Evolutionary conservation across 53 echinoderm and acorn worm genomes (phyloP).

Genomic region (Antedon mediterranea): DNA sequence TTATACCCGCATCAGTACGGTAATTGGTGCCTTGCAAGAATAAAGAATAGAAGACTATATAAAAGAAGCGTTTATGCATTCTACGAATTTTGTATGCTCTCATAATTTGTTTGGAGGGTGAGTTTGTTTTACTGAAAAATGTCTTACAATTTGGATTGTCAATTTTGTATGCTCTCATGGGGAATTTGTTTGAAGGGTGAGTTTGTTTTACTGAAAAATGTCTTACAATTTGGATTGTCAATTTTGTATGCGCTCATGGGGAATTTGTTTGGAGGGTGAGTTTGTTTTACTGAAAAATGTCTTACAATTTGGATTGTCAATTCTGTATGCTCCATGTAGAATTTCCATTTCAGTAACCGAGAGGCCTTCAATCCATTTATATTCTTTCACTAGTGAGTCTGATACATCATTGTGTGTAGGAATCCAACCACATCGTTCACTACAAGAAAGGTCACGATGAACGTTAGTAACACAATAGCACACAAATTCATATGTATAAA

Average conservation of each 20-base stretch:
- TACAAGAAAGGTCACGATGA: slow-evolving; percentile 6
- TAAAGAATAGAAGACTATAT: too few species aligned
- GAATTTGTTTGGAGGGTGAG: too few species aligned
- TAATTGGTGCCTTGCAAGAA: too few species aligned
- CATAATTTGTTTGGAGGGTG: too few species aligned
- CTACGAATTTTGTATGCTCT: too few species aligned
- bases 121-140: background rate
- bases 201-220: background rate
- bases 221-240: slow-evolving; percentile 93
- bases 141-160: slow-evolving; percentile 96
- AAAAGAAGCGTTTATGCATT: too few species aligned
- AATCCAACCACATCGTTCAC: slow-evolving; percentile 93
- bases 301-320: slow-evolving; percentile 94
- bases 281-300: background rate
- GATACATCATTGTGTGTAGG: slow-evolving; percentile 65
- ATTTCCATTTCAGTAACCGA: slow-evolving; percentile 98
- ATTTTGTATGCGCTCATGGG: slow-evolving; percentile 89
- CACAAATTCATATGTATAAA: too few species aligned
- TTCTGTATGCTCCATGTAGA: slow-evolving; percentile 81
- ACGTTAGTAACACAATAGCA: too few species aligned
- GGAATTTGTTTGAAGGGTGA: too few species aligned
- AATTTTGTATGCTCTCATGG: slow-evolving; percentile 81
- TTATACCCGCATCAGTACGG: too few species aligned
- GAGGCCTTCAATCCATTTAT: slow-evolving; percentile 79
- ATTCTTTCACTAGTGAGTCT: slow-evolving; percentile 59